Conservation (phyloP, 2,113 vertebrate species). For the Scolopax mira region DNA sequence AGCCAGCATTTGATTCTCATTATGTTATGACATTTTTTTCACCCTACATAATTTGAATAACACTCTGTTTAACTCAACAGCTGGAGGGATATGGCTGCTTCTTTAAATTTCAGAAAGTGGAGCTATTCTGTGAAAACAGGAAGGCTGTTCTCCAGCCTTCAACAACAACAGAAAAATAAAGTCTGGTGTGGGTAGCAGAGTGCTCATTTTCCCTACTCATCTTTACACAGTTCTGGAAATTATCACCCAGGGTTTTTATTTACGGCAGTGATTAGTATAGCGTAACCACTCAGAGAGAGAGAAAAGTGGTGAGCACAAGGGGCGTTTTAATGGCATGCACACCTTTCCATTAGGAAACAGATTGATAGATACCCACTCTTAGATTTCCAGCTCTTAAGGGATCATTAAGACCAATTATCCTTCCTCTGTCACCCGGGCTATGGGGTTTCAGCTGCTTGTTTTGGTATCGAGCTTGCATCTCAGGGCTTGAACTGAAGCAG, state of each 20-base stretch:
- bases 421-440: not conserved
- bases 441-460: not conserved
- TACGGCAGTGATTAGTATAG: not conserved
- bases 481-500: not conserved
- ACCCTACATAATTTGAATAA: conserved; percentile 64
- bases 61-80: conserved; percentile 62
- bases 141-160: not conserved
- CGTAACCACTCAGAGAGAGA: not conserved
- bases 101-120: not conserved
- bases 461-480: not conserved
- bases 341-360: not conserved
- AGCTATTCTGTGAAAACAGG: not conserved
- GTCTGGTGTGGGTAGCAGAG: not conserved
- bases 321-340: not conserved
- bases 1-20: conserved; percentile 65
- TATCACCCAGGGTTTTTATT: not conserved
- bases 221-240: not conserved
- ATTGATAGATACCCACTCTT: not conserved
- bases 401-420: not conserved
- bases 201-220: not conserved
- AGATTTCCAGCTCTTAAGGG: not conserved
- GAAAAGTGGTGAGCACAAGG: not conserved
- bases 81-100: conserved; percentile 36
- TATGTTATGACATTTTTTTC: conserved; percentile 55
- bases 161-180: not conserved